A percentile compares a stretch with the other conserved stretches of the same genome.
These are phyloP conservation scores for Aporophyla nigra DNA, from an alignment of 2,888 invertebrate species.

Conservation along the genomic window DNA sequence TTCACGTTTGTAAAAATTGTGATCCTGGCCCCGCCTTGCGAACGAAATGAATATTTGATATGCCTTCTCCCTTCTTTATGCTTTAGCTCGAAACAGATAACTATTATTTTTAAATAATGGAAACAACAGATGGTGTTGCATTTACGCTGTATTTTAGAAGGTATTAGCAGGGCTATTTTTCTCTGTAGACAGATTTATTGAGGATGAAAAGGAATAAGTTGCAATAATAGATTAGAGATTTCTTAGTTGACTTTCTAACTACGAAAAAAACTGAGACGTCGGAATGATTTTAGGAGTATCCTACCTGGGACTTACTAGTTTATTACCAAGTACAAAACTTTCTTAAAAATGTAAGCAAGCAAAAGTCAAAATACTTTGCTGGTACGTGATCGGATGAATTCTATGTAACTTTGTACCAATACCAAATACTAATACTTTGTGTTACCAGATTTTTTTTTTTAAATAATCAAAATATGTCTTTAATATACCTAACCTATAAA, in stretches of 20 bases:
- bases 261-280: no score
- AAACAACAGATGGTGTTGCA: conserved; percentile 53
- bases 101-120: conserved; percentile 69
- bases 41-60: conserved; percentile 79
- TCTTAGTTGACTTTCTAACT: not conserved
- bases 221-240: not conserved
- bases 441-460: no score
- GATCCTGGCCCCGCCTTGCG: conserved; percentile 65
- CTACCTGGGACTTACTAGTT: not conserved
- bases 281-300: not conserved
- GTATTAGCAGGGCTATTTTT: conserved; percentile 37
- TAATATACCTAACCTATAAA: no score
- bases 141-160: conserved; percentile 40
- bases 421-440: no score
- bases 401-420: no score
- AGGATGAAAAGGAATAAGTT: not conserved
- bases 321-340: not conserved
- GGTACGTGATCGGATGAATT: no score
- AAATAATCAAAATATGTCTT: no score
- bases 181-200: conserved; percentile 19
- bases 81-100: conserved; percentile 70
- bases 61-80: conserved; percentile 72
- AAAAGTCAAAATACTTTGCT: not conserved
- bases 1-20: conserved; percentile 71
- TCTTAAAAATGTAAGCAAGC: not conserved